A percentile compares a stretch with the other conserved stretches of the same genome.
Evolutionary conservation across 2,888 invertebrate species (phyloP).

Genomic region (Lasioglossum lativentre): DNA sequence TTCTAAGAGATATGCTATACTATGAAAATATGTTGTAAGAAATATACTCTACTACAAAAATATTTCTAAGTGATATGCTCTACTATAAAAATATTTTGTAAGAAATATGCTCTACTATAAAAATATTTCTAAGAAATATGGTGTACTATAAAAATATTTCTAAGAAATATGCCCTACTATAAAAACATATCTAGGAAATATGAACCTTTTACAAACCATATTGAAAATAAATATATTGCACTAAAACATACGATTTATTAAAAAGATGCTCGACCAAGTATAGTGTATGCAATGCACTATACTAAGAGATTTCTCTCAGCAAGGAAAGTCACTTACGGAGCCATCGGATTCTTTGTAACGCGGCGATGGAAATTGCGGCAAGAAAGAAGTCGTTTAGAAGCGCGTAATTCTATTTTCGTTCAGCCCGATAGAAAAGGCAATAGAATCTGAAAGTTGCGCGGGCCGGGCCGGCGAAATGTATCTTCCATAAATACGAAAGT

Average conservation of each 20-base stretch:
- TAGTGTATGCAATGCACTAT: not conserved
- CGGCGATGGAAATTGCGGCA: not conserved
- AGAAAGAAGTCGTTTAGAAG: not conserved
- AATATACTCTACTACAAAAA: not conserved
- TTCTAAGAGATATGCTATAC: too few species aligned
- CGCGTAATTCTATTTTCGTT: constrained; percentile 2
- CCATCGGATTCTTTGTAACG: not conserved
- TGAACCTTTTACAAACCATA: not conserved
- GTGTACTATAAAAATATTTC: too few species aligned
- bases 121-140: too few species aligned
- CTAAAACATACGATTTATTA: not conserved
- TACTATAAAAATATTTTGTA: too few species aligned
- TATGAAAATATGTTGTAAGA: too few species aligned
- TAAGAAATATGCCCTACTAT: not conserved
- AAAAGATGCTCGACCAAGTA: not conserved
- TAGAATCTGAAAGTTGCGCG: constrained; percentile 17
- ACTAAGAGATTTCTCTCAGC: not conserved
- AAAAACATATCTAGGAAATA: not conserved
- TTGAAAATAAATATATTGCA: not conserved
- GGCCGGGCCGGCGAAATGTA: constrained; percentile 21
- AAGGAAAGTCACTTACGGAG: not conserved
- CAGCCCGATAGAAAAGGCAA: not conserved
- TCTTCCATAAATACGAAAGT: constrained; percentile 28
- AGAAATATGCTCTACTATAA: too few species aligned
- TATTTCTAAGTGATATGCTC: too few species aligned